Conservation (phyloP, 2,797 vertebrate species). For the Sylvilagus floridanus region DNA sequence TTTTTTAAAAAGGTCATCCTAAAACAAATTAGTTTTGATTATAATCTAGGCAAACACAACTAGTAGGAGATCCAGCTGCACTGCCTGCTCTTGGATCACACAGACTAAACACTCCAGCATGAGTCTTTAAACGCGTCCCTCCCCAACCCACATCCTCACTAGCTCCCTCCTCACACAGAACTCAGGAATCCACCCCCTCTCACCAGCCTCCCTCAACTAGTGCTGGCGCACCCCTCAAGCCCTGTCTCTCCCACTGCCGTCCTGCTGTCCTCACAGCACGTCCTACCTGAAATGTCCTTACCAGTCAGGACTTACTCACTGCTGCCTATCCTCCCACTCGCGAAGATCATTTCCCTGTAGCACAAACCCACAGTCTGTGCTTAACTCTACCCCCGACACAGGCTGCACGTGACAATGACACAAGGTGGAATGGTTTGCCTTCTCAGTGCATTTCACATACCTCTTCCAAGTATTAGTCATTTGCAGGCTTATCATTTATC, state of each 20-base stretch:
- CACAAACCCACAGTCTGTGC: rapidly evolving
- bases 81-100: background rate
- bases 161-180: background rate
- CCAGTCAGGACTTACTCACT: rapidly evolving
- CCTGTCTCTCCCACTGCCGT: rapidly evolving
- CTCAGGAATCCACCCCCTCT: background rate
- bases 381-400: background rate
- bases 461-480: background rate
- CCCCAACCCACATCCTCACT: background rate
- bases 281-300: background rate
- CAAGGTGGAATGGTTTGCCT: background rate
- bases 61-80: background rate
- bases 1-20: background rate
- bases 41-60: background rate
- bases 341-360: background rate
- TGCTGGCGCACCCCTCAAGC: rapidly evolving
- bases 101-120: background rate
- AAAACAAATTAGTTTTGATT: background rate
- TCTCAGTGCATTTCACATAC: background rate
- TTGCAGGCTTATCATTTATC: background rate
- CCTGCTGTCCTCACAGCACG: background rate
- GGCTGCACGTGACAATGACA: too few species aligned
- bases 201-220: background rate
- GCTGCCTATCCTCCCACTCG: background rate
- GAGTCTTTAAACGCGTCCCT: background rate